Conservation (phyloP, 2,888 invertebrate species). For the Trisateles emortualis region DNA sequence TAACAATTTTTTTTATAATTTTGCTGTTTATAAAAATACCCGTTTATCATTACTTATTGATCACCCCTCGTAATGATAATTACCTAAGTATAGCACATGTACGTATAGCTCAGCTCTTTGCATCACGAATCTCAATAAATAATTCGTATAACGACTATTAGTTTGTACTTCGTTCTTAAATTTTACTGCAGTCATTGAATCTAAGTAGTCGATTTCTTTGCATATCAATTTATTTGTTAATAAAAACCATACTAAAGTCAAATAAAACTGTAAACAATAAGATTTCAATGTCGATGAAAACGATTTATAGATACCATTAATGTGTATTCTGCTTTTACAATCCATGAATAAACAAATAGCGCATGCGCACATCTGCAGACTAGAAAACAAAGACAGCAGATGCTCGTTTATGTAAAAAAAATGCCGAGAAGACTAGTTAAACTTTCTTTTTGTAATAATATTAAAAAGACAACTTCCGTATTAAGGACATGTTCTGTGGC, state of each 20-base stretch:
- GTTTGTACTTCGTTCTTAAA: neutral
- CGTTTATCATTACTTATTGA: no score
- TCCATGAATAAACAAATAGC: neutral
- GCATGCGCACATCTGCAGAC: neutral
- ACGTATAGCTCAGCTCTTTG: neutral
- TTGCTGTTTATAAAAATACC: no score
- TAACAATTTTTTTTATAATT: no score
- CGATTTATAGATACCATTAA: neutral
- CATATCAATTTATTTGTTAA: no score
- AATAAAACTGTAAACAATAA: neutral
- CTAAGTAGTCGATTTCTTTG: no score
- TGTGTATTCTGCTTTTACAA: neutral
- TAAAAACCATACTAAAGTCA: neutral
- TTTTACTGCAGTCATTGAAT: neutral
- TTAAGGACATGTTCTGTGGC: no score
- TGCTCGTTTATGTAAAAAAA: neutral
- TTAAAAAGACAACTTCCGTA: no score
- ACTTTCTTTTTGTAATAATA: no score
- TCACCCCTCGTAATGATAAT: constrained; percentile 20
- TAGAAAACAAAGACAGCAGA: neutral
- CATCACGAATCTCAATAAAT: neutral
- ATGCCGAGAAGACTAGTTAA: no score
- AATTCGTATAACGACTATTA: neutral
- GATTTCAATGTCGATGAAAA: neutral
- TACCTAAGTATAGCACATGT: neutral